Evolutionary conservation across 2,113 vertebrate genomes (phyloP).

Genomic region (Benitochromis conjunctus): DNA sequence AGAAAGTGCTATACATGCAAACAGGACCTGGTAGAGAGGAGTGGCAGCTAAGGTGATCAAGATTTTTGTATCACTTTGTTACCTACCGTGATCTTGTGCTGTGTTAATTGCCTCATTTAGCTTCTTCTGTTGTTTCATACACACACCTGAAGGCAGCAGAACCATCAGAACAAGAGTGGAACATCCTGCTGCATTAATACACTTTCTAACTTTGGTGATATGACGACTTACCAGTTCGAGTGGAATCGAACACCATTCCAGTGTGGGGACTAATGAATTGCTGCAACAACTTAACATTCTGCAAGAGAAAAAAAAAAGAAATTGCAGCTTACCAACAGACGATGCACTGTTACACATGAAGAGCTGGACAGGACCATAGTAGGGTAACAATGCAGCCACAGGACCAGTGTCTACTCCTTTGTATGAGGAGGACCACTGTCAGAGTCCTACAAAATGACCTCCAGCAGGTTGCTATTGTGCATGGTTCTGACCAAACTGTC

Average conservation of each 20-base stretch:
- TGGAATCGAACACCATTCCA: conserved; percentile 75
- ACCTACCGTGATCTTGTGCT: conserved; percentile 79
- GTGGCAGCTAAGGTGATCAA: not conserved
- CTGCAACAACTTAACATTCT: conserved; percentile 87
- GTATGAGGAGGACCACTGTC: not conserved
- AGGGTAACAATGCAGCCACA: not conserved
- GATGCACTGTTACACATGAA: accelerated
- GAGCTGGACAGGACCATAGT: not conserved
- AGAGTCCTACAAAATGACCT: not conserved
- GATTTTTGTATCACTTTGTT: not conserved
- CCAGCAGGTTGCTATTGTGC: not conserved
- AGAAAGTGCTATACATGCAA: not conserved
- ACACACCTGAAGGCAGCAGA: conserved; percentile 75
- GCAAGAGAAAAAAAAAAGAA: not conserved
- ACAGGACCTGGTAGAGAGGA: accelerated
- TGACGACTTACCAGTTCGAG: conserved; percentile 74
- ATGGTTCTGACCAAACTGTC: not conserved
- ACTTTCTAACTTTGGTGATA: not conserved
- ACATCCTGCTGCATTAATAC: not conserved
- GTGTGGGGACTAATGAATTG: conserved; percentile 85
- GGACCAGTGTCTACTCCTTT: accelerated
- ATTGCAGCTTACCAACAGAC: not conserved
- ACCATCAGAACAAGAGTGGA: not conserved
- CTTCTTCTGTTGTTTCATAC: conserved; percentile 83
- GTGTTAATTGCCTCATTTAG: conserved; percentile 75